Evolutionary conservation across 2,113 vertebrate species (phyloP).

Genomic region (Bothrops jararaca): DNA sequence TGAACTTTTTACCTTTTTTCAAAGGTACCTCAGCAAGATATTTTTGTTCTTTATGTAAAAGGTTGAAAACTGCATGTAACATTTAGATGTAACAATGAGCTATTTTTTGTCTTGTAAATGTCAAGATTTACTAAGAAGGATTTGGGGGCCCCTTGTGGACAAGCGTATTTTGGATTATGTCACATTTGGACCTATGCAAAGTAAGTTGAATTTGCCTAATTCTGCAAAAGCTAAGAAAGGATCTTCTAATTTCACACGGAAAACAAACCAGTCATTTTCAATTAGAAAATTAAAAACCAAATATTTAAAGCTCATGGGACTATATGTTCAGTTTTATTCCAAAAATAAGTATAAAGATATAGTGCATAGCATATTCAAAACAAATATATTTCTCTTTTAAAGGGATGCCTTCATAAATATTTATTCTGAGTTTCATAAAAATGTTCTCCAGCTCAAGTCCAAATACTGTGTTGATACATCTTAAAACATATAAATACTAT

Average conservation of each 20-base stretch:
- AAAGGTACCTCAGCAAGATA: not conserved
- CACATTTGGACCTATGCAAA: not conserved
- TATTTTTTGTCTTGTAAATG: accelerated
- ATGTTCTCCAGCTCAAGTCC: conserved; percentile 28
- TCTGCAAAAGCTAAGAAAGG: not conserved
- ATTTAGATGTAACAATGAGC: not conserved
- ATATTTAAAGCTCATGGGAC: conserved; percentile 4
- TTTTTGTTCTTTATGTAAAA: not conserved
- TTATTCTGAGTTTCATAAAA: conserved; percentile 48
- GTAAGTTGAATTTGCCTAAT: not conserved
- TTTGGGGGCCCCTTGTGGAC: conserved; percentile 64
- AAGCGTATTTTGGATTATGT: conserved; percentile 9
- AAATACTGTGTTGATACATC: conserved; percentile 7
- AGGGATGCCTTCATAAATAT: conserved; percentile 3
- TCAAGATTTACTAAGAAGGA: conserved; percentile 37
- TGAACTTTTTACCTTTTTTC: not conserved
- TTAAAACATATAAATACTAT: conserved; percentile 23
- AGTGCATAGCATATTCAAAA: conserved; percentile 12
- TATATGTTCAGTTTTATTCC: not conserved
- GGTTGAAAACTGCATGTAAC: accelerated
- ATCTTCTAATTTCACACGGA: not conserved
- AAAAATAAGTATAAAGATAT: conserved; percentile 31
- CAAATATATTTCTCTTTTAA: conserved; percentile 10
- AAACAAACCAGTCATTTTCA: not conserved
- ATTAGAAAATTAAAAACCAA: conserved; percentile 14